Conservation (phyloP, 2,888 invertebrate species). For the Labia minor region DNA sequence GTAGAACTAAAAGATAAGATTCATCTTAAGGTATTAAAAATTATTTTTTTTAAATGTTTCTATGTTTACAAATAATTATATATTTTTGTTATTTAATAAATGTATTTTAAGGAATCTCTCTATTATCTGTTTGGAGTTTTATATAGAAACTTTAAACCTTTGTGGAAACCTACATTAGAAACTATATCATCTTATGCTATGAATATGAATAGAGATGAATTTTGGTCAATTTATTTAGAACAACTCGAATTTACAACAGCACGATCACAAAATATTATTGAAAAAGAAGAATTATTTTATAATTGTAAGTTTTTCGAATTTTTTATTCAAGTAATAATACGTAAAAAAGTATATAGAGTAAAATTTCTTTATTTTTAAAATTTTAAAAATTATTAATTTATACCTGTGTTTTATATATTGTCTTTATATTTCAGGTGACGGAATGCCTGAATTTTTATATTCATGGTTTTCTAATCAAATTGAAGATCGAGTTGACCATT, state of each 20-base stretch:
- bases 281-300: not conserved
- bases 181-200: conserved; percentile 65
- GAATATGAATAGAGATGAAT: conserved; percentile 46
- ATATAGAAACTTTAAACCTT: conserved; percentile 73
- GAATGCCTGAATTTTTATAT: not conserved
- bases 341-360: conserved; percentile 14
- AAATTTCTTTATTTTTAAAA: no score
- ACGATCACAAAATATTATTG: conserved; percentile 17
- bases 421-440: not conserved
- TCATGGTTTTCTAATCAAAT: not conserved
- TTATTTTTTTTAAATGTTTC: no score
- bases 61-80: conserved; percentile 15
- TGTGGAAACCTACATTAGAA: conserved; percentile 76
- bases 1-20: not conserved
- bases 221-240: conserved; percentile 59
- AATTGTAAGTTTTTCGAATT: conserved; percentile 19
- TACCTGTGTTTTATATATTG: no score
- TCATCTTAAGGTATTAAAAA: conserved; percentile 21
- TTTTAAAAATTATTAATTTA: no score
- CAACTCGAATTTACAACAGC: conserved; percentile 38
- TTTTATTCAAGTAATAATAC: conserved; percentile 14
- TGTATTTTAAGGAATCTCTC: conserved; percentile 45
- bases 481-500: conserved; percentile 42
- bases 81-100: conserved; percentile 16
- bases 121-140: conserved; percentile 71